Base-by-base conservation (phyloP, 2,888 invertebrate species). In the Thera britannica region DNA sequence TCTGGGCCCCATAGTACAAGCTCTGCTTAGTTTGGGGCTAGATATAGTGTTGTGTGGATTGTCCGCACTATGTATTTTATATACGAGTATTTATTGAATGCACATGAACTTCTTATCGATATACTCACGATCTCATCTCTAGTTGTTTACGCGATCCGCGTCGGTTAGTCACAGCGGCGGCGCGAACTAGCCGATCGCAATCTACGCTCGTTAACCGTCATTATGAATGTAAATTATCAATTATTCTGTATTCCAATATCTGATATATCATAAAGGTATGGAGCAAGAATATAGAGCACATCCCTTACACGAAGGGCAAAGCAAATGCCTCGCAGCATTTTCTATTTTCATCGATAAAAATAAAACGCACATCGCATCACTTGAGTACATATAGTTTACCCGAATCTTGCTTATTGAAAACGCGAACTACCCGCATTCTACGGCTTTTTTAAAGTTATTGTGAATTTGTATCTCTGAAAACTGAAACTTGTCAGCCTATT, bases 191-290 rank as follows among this genome's bases (percentile, higher is more conserved):
- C 83, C 77, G 89, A 90, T 91, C 79, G 87, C 86, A 84, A 90
- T 91, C 90, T 84, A 71, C 77, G 80, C 89, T 90, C 86, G 90
- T 90, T 90, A 90, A 84, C 83, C 83, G 78, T 85, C 82, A 91
- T 90, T 89, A 91, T 89, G 81, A 84, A 90, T 90, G 90, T 86
- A 90, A 91, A 91, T 90, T 87, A 89, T 88, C 86, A 89, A 90
- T 89, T 89, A 88, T 84, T 84, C 54, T 62, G 61, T 68, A 73
- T 67, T 65, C 62, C 59, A 58, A 67, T 73, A 64, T 65, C 58
- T 51, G 67, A 52, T 66, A 52, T 67, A 67, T 59, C 41, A 58
- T 49, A 12, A 61, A 12, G 34, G 49, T 55, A 49, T 44, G 44
- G 48, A 64, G 35, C 12, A 58, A 44, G 34, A 54, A 56, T 56